phyloP scores from a whole-genome alignment of 1,140 invertebrate species.

The Neodiprion lecontei region DNA sequence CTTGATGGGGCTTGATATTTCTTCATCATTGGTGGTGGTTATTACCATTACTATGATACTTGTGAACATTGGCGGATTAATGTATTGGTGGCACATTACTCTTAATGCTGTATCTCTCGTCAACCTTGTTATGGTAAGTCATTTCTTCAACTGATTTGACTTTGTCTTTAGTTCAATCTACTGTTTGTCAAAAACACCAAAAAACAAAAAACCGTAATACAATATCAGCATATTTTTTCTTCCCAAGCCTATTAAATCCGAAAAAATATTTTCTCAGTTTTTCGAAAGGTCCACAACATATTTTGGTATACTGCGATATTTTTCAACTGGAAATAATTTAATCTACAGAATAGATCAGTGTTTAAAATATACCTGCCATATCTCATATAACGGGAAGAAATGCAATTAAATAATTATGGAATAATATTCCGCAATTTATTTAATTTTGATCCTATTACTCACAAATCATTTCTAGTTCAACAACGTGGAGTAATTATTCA shows the following conservation, averaged over 20 bases:
- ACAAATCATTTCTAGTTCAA: no score
- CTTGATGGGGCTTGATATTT: constrained; percentile 92
- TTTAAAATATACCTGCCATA: no score
- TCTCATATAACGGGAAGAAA: background rate
- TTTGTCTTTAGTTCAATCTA: background rate
- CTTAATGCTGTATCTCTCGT: constrained; percentile 97
- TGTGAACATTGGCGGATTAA: constrained; percentile 91
- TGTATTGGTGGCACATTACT: constrained; percentile 97
- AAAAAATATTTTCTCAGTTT: constrained; percentile 8
- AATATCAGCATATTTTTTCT: constrained; percentile 2
- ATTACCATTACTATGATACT: constrained; percentile 94
- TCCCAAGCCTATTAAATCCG: constrained; percentile 8
- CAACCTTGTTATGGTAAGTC: constrained; percentile 94
- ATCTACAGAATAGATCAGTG: no score
- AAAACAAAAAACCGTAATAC: background rate
- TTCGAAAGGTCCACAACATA: no score
- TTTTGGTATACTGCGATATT: no score
- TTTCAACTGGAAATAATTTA: no score
- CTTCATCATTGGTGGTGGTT: constrained; percentile 87
- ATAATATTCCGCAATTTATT: no score
- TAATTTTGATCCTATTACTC: no score
- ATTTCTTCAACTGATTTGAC: background rate
- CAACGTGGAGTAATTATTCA: background rate
- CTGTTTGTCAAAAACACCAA: no score
- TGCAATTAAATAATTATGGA: background rate